A percentile compares a stretch with the other conserved stretches of the same genome.
Evolutionary conservation across 2,113 vertebrate genomes (phyloP).

Genomic region (Sapayoa aenigma): DNA sequence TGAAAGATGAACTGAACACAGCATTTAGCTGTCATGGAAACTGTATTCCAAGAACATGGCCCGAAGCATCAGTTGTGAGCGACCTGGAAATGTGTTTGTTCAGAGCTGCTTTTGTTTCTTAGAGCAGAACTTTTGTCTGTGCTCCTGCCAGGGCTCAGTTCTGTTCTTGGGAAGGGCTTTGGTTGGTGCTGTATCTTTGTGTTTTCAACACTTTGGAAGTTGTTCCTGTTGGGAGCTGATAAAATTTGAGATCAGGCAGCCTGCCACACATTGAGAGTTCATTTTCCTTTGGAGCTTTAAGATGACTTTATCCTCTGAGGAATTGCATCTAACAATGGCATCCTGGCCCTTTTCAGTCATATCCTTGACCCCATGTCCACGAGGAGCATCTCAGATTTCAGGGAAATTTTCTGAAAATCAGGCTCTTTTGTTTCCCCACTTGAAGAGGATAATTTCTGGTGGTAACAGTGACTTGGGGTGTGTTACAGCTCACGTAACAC

Average conservation of each 20-base stretch:
- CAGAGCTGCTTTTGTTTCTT: background rate
- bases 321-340: background rate
- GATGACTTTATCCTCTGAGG: background rate
- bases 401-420: background rate
- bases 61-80: background rate
- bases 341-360: background rate
- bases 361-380: background rate
- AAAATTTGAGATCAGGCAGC: background rate
- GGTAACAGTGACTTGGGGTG: background rate
- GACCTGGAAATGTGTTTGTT: background rate
- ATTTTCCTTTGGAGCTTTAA: background rate
- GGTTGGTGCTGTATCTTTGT: background rate
- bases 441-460: background rate
- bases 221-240: background rate
- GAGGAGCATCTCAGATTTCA: background rate
- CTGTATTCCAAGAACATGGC: background rate
- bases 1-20: background rate
- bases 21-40: background rate
- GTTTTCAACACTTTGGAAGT: background rate
- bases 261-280: background rate
- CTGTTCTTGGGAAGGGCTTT: background rate
- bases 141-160: background rate
- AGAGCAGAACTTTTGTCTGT: background rate
- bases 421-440: background rate
- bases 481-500: background rate